Evolutionary conservation across 1,140 invertebrate genomes (phyloP), one percentile per base, ranked within the genome.

Genomic region (Elymnias hypermnestra): DNA sequence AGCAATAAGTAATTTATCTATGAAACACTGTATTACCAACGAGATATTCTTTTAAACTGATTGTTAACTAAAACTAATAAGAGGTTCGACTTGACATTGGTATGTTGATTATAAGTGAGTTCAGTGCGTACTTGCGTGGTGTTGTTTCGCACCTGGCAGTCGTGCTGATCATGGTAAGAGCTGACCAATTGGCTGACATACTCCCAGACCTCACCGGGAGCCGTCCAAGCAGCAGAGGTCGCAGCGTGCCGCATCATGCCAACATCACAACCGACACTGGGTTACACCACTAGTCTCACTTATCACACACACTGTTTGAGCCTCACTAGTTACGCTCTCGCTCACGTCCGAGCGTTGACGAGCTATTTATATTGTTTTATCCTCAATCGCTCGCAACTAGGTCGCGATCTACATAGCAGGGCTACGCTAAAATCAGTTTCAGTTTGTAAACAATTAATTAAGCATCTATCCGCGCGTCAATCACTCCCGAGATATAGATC

Each of bases 331-430:
- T 35, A 58, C 51, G n/a, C n/a, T 37, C 58, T 37, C 46, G 51
- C 58, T 53, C 60, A 63, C 70, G 67, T 69, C 65, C 64, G 59
- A 62, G 40, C 72, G 67, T 71, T 77, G 74, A 82, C 70, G 71
- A 69, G 69, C 77, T 84, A 82, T 82, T 84, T 81, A 82, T 84
- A 84, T 81, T 82, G 76, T 84, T 84, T 79, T 84, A 84, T 82
- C 77, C 81, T 84, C 74, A 76, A 81, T 78, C 72, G 77, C 73
- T 64, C 69, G 60, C 69, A 84, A 82, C 69, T 84, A 67, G 81
- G 81, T 74, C 81, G 81, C 71, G 77, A 72, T 79, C 79, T 66
- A 83, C 71, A 82, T 83, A 74, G 68, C 67, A 58, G n/a, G 60
- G 57, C 57, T 52, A 60, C 58, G 64, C 59, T 70, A 57, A 63